Evolutionary conservation across 2,113 vertebrate species (phyloP).

Genomic region (Clarias gariepinus): DNA sequence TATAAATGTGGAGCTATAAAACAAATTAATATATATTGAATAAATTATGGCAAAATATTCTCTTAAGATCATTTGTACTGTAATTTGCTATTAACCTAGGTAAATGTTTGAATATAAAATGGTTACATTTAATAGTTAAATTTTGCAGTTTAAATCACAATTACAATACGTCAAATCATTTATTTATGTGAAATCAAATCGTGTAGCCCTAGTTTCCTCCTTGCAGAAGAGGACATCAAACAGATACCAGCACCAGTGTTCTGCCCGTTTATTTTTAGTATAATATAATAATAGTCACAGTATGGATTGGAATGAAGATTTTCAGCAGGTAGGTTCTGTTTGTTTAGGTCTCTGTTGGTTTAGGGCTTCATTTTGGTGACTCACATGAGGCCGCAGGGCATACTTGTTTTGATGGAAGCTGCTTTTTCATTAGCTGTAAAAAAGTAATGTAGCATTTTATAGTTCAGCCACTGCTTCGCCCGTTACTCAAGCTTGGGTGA

Average conservation of each 20-base stretch:
- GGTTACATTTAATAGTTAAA: too few species aligned
- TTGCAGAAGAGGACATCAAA: neutral
- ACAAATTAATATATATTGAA: too few species aligned
- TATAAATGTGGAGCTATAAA: neutral
- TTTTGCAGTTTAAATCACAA: too few species aligned
- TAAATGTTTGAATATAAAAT: too few species aligned
- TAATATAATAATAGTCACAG: neutral
- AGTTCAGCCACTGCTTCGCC: slow-evolving; percentile 21
- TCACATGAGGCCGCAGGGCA: slow-evolving; percentile 11
- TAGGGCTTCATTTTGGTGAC: slow-evolving; percentile 23
- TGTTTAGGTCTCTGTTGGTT: slow-evolving; percentile 23
- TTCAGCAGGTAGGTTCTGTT: neutral
- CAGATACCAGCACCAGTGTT: neutral
- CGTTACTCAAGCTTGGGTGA: slow-evolving; percentile 39
- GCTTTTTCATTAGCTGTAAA: slow-evolving; percentile 49
- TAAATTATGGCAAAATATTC: too few species aligned
- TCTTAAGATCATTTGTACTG: too few species aligned
- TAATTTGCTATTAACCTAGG: too few species aligned
- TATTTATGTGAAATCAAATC: too few species aligned
- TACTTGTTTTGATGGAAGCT: slow-evolving; percentile 35
- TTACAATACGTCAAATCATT: too few species aligned
- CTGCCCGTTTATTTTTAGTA: neutral
- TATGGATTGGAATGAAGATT: neutral
- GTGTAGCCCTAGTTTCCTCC: too few species aligned
- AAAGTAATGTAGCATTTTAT: slow-evolving; percentile 58